A percentile compares a stretch with the other conserved stretches of the same genome.
These are phyloP conservation scores for Tanaodytes sp. DNA, from an alignment of 2,888 invertebrate species.

Conservation along the genomic window DNA sequence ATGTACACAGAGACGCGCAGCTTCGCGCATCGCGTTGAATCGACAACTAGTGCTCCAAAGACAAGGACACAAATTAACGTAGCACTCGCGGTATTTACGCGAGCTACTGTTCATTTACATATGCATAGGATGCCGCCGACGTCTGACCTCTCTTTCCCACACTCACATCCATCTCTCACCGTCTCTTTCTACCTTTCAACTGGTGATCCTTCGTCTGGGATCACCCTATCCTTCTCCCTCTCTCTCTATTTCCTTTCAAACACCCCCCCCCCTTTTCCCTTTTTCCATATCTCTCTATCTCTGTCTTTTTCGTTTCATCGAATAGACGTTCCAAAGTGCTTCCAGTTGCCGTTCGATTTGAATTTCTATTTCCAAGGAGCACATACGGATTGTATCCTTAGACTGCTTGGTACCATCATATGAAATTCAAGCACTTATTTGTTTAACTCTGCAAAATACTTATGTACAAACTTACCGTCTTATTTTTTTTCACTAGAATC, in stretches of 20 bases:
- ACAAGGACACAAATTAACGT: conserved; percentile 55
- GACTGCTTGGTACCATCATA: conserved; percentile 3
- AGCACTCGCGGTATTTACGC: conserved; percentile 55
- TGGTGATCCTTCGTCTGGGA: too few relatives aligned
- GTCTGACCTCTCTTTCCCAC: neutral
- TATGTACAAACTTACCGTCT: too few relatives aligned
- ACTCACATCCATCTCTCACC: neutral
- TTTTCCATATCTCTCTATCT: too few relatives aligned
- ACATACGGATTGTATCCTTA: conserved; percentile 21
- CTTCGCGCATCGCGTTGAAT: conserved; percentile 50
- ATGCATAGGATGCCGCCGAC: conserved; percentile 47
- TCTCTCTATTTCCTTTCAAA: too few relatives aligned
- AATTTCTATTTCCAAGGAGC: conserved; percentile 44
- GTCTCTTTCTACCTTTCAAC: too few relatives aligned
- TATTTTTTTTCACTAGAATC: too few relatives aligned
- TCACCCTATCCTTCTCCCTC: too few relatives aligned
- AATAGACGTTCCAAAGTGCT: too few relatives aligned
- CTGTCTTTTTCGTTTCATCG: too few relatives aligned
- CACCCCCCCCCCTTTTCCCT: too few relatives aligned
- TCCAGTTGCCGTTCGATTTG: conserved; percentile 42
- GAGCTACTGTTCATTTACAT: conserved; percentile 55
- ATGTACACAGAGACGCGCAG: conserved; percentile 42
- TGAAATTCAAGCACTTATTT: conserved; percentile 26
- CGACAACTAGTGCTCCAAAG: conserved; percentile 53
- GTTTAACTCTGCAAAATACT: too few relatives aligned